These are phyloP conservation scores for Coronaproctus castanopsis DNA, from an alignment of 2,888 invertebrate species.

Conservation along the genomic window DNA sequence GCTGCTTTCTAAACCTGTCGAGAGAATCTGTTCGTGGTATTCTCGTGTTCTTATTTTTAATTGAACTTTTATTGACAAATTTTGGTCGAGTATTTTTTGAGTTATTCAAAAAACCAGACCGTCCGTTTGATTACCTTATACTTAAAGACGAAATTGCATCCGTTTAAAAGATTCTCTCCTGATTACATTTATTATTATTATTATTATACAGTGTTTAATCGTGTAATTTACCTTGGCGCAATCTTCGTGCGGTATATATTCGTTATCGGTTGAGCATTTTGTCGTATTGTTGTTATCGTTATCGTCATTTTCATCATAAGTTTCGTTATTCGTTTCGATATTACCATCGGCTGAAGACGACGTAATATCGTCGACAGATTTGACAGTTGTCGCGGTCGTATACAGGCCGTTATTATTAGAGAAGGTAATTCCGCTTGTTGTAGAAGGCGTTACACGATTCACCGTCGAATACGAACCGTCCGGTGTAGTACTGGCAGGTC, in stretches of 20 bases:
- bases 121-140: no score
- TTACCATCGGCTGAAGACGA: constrained; percentile 1
- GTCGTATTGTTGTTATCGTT: constrained; percentile 6
- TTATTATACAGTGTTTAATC: no score
- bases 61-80: no score
- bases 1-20: no score
- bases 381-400: neutral
- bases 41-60: no score
- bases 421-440: neutral
- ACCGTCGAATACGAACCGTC: neutral
- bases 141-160: no score
- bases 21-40: no score
- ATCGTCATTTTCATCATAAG: constrained; percentile 6
- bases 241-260: constrained; percentile 36
- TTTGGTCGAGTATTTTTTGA: no score
- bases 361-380: neutral
- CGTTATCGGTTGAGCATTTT: constrained; percentile 20
- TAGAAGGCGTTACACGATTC: neutral
- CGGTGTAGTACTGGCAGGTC: constrained; percentile 20
- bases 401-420: no score
- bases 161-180: no score
- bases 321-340: neutral
- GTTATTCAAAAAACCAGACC: no score
- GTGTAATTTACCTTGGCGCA: constrained; percentile 40
- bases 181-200: no score